phyloP scores from a whole-genome alignment of 2,888 invertebrate species.

The Gymnoscelis rufifasciata region DNA sequence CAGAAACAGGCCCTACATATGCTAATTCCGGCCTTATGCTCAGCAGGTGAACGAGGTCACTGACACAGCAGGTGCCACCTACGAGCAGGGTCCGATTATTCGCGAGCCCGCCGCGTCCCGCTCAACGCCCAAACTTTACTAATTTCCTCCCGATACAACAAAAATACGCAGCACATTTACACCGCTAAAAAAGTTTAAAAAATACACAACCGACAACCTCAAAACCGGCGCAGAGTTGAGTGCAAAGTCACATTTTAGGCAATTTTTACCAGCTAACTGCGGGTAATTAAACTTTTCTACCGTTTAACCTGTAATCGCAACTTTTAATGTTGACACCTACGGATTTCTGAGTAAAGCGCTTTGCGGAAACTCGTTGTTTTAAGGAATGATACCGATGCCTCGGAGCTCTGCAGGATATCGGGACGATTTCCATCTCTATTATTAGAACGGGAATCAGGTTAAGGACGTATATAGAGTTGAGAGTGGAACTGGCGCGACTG shows the following conservation, averaged over 20 bases:
- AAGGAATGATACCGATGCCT: constrained; percentile 1
- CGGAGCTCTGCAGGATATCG: constrained; percentile 12
- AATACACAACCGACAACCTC: too few species aligned
- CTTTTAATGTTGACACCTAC: too few species aligned
- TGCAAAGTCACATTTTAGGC: too few species aligned
- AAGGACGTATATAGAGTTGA: constrained; percentile 36
- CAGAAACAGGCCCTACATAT: constrained; percentile 41
- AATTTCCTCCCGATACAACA: constrained; percentile 32
- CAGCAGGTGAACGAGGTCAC: constrained; percentile 70
- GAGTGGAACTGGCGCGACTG: constrained; percentile 39
- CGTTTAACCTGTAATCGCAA: too few species aligned
- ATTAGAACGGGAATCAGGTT: constrained; percentile 37
- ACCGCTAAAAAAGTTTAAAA: not conserved
- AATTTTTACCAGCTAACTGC: too few species aligned
- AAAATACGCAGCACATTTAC: too few species aligned
- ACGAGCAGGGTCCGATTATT: constrained; percentile 31
- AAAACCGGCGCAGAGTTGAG: too few species aligned
- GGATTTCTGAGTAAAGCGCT: too few species aligned
- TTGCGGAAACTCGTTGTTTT: too few species aligned
- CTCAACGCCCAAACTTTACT: constrained; percentile 37
- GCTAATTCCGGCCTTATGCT: constrained; percentile 49
- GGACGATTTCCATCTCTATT: constrained; percentile 22
- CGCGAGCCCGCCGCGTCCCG: constrained; percentile 27
- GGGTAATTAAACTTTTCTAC: too few species aligned
- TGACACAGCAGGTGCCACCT: constrained; percentile 59